Conservation (phyloP, 2,113 vertebrate species). For the Dromaius novaehollandiae region DNA sequence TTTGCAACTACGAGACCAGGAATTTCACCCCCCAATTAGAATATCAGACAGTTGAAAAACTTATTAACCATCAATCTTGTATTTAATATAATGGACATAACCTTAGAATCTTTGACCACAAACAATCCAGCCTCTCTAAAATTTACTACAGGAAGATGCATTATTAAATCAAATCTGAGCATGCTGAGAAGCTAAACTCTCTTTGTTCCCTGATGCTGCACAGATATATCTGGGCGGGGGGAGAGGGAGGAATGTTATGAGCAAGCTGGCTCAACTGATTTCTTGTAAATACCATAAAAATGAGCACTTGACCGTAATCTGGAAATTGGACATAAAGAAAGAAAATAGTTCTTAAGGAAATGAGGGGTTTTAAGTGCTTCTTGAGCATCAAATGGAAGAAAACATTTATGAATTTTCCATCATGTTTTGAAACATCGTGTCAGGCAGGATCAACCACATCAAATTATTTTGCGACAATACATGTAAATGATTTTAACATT, state of each 20-base stretch:
- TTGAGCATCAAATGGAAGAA: conserved; percentile 24
- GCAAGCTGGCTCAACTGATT: conserved; percentile 19
- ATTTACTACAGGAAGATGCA: neutral
- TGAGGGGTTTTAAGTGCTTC: neutral
- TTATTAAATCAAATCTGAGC: neutral
- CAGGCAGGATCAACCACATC: conserved; percentile 47
- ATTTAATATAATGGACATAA: neutral
- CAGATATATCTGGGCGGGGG: neutral
- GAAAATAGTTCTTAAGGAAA: conserved; percentile 48
- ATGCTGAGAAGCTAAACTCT: neutral
- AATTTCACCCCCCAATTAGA: neutral
- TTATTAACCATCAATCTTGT: neutral
- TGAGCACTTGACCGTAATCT: conserved; percentile 45
- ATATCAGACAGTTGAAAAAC: neutral
- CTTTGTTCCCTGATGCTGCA: conserved; percentile 16
- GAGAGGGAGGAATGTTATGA: neutral
- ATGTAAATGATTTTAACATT: conserved; percentile 50
- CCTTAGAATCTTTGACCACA: neutral
- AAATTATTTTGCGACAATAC: conserved; percentile 53
- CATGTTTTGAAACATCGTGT: conserved; percentile 5
- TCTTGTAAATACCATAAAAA: conserved; percentile 58
- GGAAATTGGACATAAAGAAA: neutral
- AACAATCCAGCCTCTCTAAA: neutral
- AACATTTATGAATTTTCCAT: conserved; percentile 51
- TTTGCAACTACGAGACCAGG: neutral